Percentiles rank a stretch among this genome's conserved stretches.
phyloP scores from a whole-genome alignment of 2,113 vertebrate species.

The Rhinogobius similis region DNA sequence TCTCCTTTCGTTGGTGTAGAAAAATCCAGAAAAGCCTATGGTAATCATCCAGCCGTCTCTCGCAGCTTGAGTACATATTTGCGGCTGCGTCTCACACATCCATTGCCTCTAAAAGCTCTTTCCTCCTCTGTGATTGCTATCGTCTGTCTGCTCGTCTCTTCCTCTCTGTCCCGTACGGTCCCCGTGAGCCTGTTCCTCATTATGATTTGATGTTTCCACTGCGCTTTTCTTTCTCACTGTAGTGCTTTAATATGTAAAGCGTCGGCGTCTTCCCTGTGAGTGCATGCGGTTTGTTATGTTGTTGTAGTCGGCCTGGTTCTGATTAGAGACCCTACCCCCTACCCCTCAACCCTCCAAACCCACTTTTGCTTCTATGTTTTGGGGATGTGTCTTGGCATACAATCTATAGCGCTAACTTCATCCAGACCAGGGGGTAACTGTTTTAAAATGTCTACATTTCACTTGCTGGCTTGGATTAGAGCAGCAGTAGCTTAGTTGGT shows the following conservation, averaged over 20 bases:
- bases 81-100: constrained; percentile 42
- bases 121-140: constrained; percentile 34
- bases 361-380: neutral
- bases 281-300: constrained; percentile 71
- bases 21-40: neutral
- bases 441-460: constrained; percentile 60
- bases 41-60: neutral
- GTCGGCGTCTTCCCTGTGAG: constrained; percentile 60
- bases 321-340: constrained; percentile 56
- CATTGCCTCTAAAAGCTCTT: constrained; percentile 62
- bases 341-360: constrained; percentile 42
- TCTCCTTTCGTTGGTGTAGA: neutral
- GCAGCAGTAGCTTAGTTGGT: neutral
- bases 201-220: constrained; percentile 69
- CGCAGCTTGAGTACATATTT: constrained; percentile 36
- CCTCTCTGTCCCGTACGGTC: constrained; percentile 14
- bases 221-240: constrained; percentile 45
- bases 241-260: constrained; percentile 69
- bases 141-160: constrained; percentile 38
- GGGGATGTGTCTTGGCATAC: neutral
- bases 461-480: constrained; percentile 35
- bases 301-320: constrained; percentile 70
- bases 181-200: constrained; percentile 58
- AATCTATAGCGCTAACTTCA: neutral
- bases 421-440: constrained; percentile 58